phyloP scores from a whole-genome alignment of 1,140 invertebrate species.

The Eriosoma lanigerum region DNA sequence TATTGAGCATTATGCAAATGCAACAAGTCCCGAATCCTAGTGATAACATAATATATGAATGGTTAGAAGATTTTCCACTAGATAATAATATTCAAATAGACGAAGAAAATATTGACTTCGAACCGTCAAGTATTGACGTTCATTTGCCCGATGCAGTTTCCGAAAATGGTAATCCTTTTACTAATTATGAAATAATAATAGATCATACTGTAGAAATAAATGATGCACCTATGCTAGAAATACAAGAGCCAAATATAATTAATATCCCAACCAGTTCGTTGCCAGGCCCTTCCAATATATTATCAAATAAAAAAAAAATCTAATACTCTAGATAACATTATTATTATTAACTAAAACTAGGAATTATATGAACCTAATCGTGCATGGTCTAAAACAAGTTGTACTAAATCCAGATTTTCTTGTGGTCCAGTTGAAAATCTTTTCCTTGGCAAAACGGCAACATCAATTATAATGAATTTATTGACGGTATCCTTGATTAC shows the following conservation, averaged over 20 bases:
- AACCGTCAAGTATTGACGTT: not conserved
- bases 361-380: slow-evolving; percentile 19
- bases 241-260: not conserved
- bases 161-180: not conserved
- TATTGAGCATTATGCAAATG: no score
- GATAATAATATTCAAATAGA: no score
- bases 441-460: slow-evolving; percentile 13
- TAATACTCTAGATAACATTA: not conserved
- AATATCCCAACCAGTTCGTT: not conserved
- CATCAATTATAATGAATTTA: slow-evolving; percentile 29
- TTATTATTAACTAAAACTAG: not conserved
- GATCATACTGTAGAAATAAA: no score
- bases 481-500: slow-evolving; percentile 18
- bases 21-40: no score
- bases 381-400: slow-evolving; percentile 6
- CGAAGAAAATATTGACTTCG: no score
- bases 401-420: slow-evolving; percentile 10
- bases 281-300: not conserved
- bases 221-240: not conserved
- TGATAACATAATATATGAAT: not conserved
- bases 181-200: not conserved
- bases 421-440: slow-evolving; percentile 8
- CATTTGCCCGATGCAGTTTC: not conserved
- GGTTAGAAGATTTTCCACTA: slow-evolving; percentile 25
- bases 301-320: not conserved